Percentiles rank a stretch among this genome's conserved stretches.
Evolutionary conservation across 2,888 invertebrate genomes (phyloP).

Genomic region (Phaonia tiefii): DNA sequence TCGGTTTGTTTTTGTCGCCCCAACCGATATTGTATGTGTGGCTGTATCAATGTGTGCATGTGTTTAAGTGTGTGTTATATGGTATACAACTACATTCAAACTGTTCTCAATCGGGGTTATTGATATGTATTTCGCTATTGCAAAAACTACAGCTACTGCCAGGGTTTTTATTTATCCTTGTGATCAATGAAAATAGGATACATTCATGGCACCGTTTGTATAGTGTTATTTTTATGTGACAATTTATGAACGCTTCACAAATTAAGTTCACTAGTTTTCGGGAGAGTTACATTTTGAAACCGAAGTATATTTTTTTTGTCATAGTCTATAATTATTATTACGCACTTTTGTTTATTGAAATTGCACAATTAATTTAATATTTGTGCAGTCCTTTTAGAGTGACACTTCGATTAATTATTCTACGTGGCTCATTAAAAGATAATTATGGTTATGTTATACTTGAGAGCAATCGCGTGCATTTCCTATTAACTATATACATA

Average conservation of each 20-base stretch:
- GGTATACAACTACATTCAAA: not conserved
- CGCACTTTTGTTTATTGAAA: too few species aligned
- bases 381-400: too few species aligned
- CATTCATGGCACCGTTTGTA: slow-evolving; percentile 27
- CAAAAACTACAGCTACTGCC: slow-evolving; percentile 1
- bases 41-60: not conserved
- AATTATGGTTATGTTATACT: too few species aligned
- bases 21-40: slow-evolving; percentile 22
- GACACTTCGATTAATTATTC: too few species aligned
- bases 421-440: too few species aligned
- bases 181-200: slow-evolving; percentile 22
- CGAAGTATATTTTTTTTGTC: too few species aligned
- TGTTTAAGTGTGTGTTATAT: slow-evolving; percentile 7
- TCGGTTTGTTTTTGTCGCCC: slow-evolving; percentile 10
- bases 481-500: too few species aligned
- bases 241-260: slow-evolving; percentile 41
- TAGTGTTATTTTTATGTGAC: slow-evolving; percentile 47
- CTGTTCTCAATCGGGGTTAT: slow-evolving; percentile 49
- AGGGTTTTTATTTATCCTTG: not conserved
- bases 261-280: too few species aligned
- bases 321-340: too few species aligned
- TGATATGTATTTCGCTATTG: slow-evolving; percentile 42
- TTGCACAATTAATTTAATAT: too few species aligned
- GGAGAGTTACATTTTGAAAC: too few species aligned
- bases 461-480: too few species aligned